Conservation (phyloP, 2,113 vertebrate genomes). For the human region GRCh38 chr5:99284001-99284500, state of each 20-base stretch:
- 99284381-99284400: not conserved
- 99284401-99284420: not conserved
- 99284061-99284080: not conserved
- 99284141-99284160: not conserved
- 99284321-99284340: not conserved
- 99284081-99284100: not conserved
- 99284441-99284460: not conserved
- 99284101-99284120: not conserved
- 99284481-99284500: not conserved
- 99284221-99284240: not conserved
- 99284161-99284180: not conserved
- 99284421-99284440: not conserved
- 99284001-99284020: not conserved
- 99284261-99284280: not conserved
- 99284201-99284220: not conserved
- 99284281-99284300: not conserved
- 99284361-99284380: not conserved
- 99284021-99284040: not conserved
- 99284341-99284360: not conserved
- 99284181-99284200: not conserved
- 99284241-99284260: not conserved
- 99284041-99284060: not conserved
- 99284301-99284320: not conserved
- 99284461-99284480: not conserved
- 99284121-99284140: not conserved